Base-by-base conservation (phyloP, 2,888 invertebrate species). In the Quadroppia sp. region DNA sequence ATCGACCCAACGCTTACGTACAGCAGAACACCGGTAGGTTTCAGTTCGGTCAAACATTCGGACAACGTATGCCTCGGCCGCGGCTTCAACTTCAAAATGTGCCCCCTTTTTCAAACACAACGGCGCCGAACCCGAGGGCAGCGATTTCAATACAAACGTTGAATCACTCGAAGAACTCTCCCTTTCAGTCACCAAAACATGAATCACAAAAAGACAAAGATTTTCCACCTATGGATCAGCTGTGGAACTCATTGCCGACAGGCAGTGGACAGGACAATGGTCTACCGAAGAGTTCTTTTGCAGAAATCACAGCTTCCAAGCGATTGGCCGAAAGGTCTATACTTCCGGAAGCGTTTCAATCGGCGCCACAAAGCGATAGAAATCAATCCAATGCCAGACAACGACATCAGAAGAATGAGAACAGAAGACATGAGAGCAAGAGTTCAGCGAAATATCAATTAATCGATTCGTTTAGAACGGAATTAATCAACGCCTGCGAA, bases 111-210 rank as follows among this genome's bases (percentile, higher is more conserved):
- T 13, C 13, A 64, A 9, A 15, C 1, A 13, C 1, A 11, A 28
- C 30, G 30, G 17, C 13, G 0, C 9, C 30, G 13, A 71, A 53
- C n/a, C 28, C 53, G 1, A 32, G 50, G 15, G 50, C 32, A n/a
- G 36, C 30, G 17, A 71, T 48, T 25, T 53, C 50, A 23, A 50
- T 71, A 20, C 70, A 70, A 48, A 36, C 56, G 25, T 40, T 72
- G 40, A 72, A 72, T 36, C 74, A 74, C 20, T 74, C 74, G 40
- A 48, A 50, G 42, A 74, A 56, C 42, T 74, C 74, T 56, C 74
- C 71, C n/a, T 74, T 74, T 69, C 40, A 45, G 28, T 69, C 69
- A 28, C 69, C 69, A 15, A 69, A 45, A 69, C 69, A 69, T 45
- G 69, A 45, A 25, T 36, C 25, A 4, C 69, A 42, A 69, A 69